Evolutionary conservation across 1,140 invertebrate species (phyloP), one percentile per base, ranked within the genome.

Genomic region (Drosophila erecta): DNA sequence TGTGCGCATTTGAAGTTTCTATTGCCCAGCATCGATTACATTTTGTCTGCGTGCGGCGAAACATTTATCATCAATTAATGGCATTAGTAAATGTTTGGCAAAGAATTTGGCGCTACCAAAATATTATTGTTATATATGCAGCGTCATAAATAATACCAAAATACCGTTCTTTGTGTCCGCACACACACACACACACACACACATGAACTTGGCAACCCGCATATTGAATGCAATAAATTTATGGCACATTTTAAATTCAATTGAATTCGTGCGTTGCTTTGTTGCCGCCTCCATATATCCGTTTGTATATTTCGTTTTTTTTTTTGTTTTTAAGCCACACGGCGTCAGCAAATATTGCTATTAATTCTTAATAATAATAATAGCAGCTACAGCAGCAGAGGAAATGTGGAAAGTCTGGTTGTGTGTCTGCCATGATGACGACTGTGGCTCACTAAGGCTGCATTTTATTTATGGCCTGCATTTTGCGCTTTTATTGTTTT

Each of bases 291-390:
- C 22, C 10, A 11, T 22, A 44, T 50, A 43, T 47, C 33, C 43
- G n/a, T 30, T 33, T 56, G 71, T 75, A 66, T 66, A 46, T 55
- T 64, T 66, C 43, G 30, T 58, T 54, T 56, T 17, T 17, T 17
- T 17, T 17, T 17, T 17, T 17, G 17, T 17, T 17, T 73, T 76
- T 62, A 66, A 67, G 49, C 43, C 77, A 59, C 43, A 40, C 49
- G 41, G 35, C 69, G 14, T 57, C 71, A 80, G 75, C 57, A 85
- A 85, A 84, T 86, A 69, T 85, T 77, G 77, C 67, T 86, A 86
- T 86, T 86, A 87, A 87, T 86, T 72, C 80, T 79, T 75, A 87
- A 81, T 67, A 86, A 76, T 70, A 77, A 69, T 49, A 72, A 75
- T 75, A 76, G 41, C 41, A 75, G 24, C 41, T 59, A 24, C 20